Evolutionary conservation across 2,113 vertebrate species (phyloP).

Genomic region (Onychostoma macrolepis): DNA sequence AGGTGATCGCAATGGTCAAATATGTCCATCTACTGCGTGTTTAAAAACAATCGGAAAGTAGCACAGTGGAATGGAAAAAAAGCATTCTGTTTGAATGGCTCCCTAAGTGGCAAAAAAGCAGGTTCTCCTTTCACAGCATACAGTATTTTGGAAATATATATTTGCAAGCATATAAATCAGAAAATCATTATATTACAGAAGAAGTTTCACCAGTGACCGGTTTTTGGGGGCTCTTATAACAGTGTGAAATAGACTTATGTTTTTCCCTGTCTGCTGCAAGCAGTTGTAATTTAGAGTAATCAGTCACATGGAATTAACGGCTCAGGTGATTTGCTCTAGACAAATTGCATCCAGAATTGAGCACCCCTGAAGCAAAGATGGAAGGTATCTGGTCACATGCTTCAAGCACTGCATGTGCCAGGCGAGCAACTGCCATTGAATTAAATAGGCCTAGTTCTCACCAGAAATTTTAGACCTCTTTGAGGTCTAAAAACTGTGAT

Average conservation of each 20-base stretch:
- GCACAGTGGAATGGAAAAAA: too few species aligned
- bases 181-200: not conserved
- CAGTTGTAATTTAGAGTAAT: constrained; percentile 1
- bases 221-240: not conserved
- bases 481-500: too few species aligned
- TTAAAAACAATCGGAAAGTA: too few species aligned
- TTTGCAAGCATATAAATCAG: not conserved
- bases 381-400: not conserved
- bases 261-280: constrained; percentile 3
- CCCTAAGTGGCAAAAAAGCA: not conserved
- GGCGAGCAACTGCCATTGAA: not conserved
- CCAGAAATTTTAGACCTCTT: not conserved
- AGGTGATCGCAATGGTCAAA: too few species aligned
- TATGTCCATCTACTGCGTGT: too few species aligned
- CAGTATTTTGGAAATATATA: not conserved
- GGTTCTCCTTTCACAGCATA: not conserved
- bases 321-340: constrained; percentile 4
- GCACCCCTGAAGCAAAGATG: not conserved
- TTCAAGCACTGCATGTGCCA: not conserved
- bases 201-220: not conserved
- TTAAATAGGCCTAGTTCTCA: not conserved
- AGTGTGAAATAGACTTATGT: not conserved
- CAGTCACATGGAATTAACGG: not conserved
- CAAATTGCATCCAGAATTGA: not conserved
- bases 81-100: too few species aligned